phyloP scores from a whole-genome alignment of 92 coral and sea anemone species.

The Palythoa caribaeorum region DNA sequence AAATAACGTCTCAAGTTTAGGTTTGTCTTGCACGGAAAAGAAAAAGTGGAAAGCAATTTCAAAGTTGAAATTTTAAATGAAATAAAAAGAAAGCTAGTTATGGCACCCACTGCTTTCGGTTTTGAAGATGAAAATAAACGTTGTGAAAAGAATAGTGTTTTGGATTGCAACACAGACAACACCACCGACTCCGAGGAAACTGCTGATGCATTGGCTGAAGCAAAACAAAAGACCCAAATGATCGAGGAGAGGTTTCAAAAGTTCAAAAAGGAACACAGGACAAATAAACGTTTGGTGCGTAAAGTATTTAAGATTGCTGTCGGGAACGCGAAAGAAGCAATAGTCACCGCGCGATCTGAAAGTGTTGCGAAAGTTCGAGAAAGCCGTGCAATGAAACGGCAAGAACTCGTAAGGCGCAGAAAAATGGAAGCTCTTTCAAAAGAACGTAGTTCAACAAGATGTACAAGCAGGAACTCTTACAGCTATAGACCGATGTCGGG shows the following conservation, averaged over 20 bases:
- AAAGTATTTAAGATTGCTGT: neutral
- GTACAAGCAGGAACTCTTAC: neutral
- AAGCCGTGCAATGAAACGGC: neutral
- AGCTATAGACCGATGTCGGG: neutral
- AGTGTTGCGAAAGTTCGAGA: neutral
- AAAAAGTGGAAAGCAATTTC: neutral
- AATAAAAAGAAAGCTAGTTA: neutral
- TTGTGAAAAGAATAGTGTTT: neutral
- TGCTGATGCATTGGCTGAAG: neutral
- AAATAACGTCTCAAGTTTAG: neutral
- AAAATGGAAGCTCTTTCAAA: neutral
- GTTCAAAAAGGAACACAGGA: neutral
- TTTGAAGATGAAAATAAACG: neutral
- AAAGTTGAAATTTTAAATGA: neutral
- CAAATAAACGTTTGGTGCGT: neutral
- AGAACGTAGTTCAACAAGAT: neutral
- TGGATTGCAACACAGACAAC: neutral
- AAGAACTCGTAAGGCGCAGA: neutral
- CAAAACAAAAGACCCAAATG: neutral
- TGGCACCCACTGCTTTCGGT: neutral
- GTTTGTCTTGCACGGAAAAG: neutral
- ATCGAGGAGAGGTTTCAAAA: neutral
- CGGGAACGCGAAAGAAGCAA: neutral
- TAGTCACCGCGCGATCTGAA: neutral
- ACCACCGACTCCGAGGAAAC: neutral